Evolutionary conservation across 2,888 invertebrate species (phyloP).

Genomic region (Ophion obscuratus): DNA sequence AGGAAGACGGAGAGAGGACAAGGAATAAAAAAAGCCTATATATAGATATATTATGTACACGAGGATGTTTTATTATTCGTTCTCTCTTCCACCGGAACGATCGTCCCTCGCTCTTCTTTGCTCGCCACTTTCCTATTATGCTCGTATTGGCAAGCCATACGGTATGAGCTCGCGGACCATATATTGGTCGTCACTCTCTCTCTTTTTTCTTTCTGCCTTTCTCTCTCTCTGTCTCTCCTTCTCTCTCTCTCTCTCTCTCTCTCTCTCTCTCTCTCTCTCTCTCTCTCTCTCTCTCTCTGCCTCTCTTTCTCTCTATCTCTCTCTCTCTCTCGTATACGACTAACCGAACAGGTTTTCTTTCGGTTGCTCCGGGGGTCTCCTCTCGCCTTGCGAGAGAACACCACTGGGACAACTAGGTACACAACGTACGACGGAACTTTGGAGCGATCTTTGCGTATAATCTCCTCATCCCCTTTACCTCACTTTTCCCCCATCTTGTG

Average conservation of each 20-base stretch:
- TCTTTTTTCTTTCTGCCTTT: background rate
- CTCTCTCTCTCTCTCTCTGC: background rate
- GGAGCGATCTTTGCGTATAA: constrained; percentile 42
- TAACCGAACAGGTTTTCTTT: constrained; percentile 66
- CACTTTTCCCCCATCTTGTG: constrained; percentile 47
- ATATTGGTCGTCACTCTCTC: constrained; percentile 42
- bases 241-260: constrained; percentile 1
- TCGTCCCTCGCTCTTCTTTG: constrained; percentile 13
- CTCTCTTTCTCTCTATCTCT: background rate
- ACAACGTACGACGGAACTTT: constrained; percentile 41
- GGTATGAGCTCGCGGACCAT: constrained; percentile 40
- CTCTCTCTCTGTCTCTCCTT: too few relatives aligned
- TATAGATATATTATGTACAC: background rate
- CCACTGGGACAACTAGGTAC: constrained; percentile 33
- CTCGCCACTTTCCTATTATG: constrained; percentile 47
- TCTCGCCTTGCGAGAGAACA: constrained; percentile 36
- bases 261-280: background rate
- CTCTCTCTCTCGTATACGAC: constrained; percentile 41
- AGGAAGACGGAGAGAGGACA: background rate
- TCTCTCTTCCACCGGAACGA: constrained; percentile 25
- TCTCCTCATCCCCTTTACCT: constrained; percentile 24
- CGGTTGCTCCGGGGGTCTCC: constrained; percentile 53
- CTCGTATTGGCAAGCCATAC: constrained; percentile 49
- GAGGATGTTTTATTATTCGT: constrained; percentile 26
- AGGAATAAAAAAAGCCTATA: background rate